Evolutionary conservation across 2,888 invertebrate species (phyloP).

Genomic region (Alitta virens): DNA sequence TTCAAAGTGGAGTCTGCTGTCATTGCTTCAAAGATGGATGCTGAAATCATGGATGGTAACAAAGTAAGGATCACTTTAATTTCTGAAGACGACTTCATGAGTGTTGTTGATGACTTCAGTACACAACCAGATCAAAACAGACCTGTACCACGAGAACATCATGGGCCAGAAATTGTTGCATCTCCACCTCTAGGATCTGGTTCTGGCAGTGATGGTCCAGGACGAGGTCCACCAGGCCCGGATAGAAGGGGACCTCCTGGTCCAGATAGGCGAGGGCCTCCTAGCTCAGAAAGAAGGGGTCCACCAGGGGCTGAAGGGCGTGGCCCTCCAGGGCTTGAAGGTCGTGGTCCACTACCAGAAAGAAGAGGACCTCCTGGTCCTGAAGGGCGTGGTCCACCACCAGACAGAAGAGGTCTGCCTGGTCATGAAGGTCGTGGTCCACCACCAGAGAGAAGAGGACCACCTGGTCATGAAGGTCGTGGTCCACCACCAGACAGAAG

Average conservation of each 20-base stretch:
- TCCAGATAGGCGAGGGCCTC: neutral
- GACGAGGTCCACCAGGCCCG: conserved; percentile 32
- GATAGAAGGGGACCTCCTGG: neutral
- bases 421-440: neutral
- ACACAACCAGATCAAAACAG: neutral
- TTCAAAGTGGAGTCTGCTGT: conserved; percentile 69
- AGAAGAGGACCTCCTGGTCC: no score
- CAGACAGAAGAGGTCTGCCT: neutral
- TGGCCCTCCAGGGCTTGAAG: no score
- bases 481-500: neutral
- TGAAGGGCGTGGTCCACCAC: no score
- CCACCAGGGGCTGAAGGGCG: neutral
- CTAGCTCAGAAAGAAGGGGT: neutral
- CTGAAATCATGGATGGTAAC: conserved; percentile 67
- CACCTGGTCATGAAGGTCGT: neutral
- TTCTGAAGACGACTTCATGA: conserved; percentile 72
- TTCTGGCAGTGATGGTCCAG: conserved; percentile 51
- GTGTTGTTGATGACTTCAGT: conserved; percentile 66
- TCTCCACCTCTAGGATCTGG: no score
- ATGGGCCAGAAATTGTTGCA: no score
- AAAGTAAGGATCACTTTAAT: conserved; percentile 69
- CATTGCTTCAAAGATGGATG: conserved; percentile 68
- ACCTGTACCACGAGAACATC: conserved; percentile 56
- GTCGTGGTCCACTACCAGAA: no score
- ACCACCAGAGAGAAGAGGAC: neutral